A percentile compares a stretch with the other conserved stretches of the same genome.
Conservation (phyloP, 2,113 vertebrate genomes). For the Xiphophorus couchianus region DNA sequence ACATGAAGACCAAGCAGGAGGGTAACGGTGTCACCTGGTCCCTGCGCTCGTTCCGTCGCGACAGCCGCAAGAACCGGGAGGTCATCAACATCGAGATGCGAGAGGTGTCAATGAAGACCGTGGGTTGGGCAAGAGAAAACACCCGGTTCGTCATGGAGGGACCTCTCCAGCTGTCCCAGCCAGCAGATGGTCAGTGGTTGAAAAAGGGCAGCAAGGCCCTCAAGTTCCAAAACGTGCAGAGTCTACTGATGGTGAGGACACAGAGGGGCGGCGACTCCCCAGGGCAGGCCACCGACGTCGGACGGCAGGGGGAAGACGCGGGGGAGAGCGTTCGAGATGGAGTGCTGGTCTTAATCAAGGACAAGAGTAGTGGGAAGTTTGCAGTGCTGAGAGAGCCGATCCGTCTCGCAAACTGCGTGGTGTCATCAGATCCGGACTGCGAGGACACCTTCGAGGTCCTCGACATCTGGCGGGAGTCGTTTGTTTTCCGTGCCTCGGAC, state of each 20-base stretch:
- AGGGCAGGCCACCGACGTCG: conserved; percentile 22
- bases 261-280: conserved; percentile 66
- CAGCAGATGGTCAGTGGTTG: conserved; percentile 89
- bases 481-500: conserved; percentile 88
- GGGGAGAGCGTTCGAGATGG: conserved; percentile 83
- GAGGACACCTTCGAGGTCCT: conserved; percentile 91
- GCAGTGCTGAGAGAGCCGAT: conserved; percentile 88
- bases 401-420: conserved; percentile 88
- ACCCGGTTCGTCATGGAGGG: conserved; percentile 92
- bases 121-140: conserved; percentile 88
- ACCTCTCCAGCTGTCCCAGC: conserved; percentile 87
- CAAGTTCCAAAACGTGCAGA: conserved; percentile 93
- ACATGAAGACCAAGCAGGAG: conserved; percentile 93
- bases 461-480: conserved; percentile 88
- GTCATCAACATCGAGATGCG: conserved; percentile 91
- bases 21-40: conserved; percentile 87
- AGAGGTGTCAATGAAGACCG: conserved; percentile 87
- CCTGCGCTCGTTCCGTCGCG: conserved; percentile 89
- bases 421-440: conserved; percentile 86
- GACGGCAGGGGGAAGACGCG: conserved; percentile 35
- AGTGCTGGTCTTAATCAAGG: conserved; percentile 88
- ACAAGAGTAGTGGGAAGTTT: conserved; percentile 92
- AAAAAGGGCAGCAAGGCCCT: conserved; percentile 90
- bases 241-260: conserved; percentile 87
- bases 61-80: conserved; percentile 90